Conservation (phyloP, 2,888 invertebrate genomes). For the Emmelina monodactyla region DNA sequence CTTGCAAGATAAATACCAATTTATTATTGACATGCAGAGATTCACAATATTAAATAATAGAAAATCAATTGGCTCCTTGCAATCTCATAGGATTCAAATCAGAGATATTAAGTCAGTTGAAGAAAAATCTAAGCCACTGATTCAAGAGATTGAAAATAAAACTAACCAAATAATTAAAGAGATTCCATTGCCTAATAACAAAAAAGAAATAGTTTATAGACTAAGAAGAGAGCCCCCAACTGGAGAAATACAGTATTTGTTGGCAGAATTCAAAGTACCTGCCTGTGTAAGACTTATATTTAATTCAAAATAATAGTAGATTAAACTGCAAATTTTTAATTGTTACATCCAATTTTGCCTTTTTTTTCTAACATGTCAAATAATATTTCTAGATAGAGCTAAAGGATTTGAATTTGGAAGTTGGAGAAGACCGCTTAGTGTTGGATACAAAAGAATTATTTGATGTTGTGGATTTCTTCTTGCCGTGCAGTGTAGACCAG, state of each 20-base stretch:
- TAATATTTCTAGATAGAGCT: constrained; percentile 52
- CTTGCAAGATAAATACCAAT: constrained; percentile 76
- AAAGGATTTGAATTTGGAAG: constrained; percentile 70
- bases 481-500: constrained; percentile 72
- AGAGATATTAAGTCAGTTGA: constrained; percentile 65
- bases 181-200: constrained; percentile 15
- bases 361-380: background rate
- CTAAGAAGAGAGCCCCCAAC: constrained; percentile 65
- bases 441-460: constrained; percentile 69
- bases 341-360: background rate
- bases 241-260: constrained; percentile 57
- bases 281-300: constrained; percentile 45
- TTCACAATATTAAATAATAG: constrained; percentile 76
- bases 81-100: constrained; percentile 77
- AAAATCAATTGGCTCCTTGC: constrained; percentile 76
- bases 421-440: constrained; percentile 79
- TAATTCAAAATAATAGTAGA: constrained; percentile 1
- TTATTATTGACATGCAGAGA: constrained; percentile 71
- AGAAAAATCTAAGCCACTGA: constrained; percentile 47
- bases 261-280: constrained; percentile 71
- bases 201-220: constrained; percentile 63
- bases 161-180: constrained; percentile 16
- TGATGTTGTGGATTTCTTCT: constrained; percentile 73
- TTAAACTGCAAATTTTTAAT: background rate
- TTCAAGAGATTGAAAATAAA: constrained; percentile 65